Evolutionary conservation across 1,140 invertebrate species (phyloP), one percentile per base, ranked within the genome.

Genomic region (Drosophila insularis): DNA sequence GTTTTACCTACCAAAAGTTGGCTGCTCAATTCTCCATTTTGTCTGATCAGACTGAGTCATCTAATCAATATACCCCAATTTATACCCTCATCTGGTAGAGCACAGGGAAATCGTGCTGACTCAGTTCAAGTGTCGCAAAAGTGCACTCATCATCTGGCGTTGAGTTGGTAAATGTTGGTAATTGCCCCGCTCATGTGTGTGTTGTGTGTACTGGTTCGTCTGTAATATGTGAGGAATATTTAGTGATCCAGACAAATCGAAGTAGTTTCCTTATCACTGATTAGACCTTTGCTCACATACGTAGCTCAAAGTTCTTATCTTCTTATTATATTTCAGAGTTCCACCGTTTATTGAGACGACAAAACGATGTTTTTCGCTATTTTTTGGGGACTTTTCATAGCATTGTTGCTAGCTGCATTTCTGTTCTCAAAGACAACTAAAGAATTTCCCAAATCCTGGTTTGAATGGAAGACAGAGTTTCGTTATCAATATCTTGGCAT

Each of bases 401-500:
- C 64, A 6, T 39, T 87, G 35, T 11, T 86, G 65, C 21, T 90
- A 10, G 77, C 72, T 32, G 79, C 58, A 6, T 91, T 92, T 40
- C 72, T 89, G 23, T 90, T 92, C 58, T 78, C 78, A 8, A 89
- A 90, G 67, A 91, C 91, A 8, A 90, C 91, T 11, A 92, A 92
- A 65, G 84, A 87, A 43, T 74, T 90, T 40, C 91, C 91, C 27
- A 91, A 90, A 40, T 82, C 74, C 7, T 92, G 91, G 91, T 80
- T 82, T 37, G 93, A 93, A 78, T 91, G 92, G 65, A 92, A 92
- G 74, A 93, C 82, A 35, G 92, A 94, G 59, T 76, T 94, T 31
- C 87, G 93, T 10, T 94, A 94, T 75, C 93, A 94, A 80, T 78
- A 92, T 39, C 46, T 94, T 8, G 94, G 93, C 11, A 87, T 92